Evolutionary conservation across 2,113 vertebrate species (phyloP).

Genomic region (Salvelinus sp.): DNA sequence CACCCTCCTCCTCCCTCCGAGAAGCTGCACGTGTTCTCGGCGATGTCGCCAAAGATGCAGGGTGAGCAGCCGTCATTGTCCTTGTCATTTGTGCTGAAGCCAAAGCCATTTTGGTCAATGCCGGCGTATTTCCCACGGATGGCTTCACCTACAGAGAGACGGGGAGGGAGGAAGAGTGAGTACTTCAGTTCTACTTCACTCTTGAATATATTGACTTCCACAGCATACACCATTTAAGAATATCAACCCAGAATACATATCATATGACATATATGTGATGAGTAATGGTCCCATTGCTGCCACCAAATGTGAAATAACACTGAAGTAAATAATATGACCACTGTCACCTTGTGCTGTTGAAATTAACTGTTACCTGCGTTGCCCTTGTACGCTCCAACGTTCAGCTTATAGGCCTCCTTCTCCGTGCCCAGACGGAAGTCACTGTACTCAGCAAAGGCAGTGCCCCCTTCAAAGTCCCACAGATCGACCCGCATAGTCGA

Average conservation of each 20-base stretch:
- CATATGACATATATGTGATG: too few species aligned
- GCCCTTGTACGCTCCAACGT: slow-evolving; percentile 59
- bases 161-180: too few species aligned
- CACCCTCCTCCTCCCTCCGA: slow-evolving; percentile 30
- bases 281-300: too few species aligned
- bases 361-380: slow-evolving; percentile 58
- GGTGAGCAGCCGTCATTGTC: slow-evolving; percentile 61
- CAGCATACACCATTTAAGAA: background rate
- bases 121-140: slow-evolving; percentile 44
- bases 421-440: slow-evolving; percentile 57
- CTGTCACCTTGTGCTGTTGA: background rate
- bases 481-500: slow-evolving; percentile 63
- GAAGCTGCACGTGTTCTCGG: background rate
- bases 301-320: background rate
- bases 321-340: background rate
- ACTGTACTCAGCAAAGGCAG: slow-evolving; percentile 56
- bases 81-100: slow-evolving; percentile 68
- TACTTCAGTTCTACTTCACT: too few species aligned
- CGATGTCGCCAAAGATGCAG: slow-evolving; percentile 53
- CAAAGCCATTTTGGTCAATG: slow-evolving; percentile 57
- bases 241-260: too few species aligned
- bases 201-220: background rate
- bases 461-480: slow-evolving; percentile 59
- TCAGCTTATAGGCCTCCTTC: slow-evolving; percentile 49
- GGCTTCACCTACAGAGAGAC: slow-evolving; percentile 52